These are phyloP conservation scores for Daboia siamensis DNA, from an alignment of 2,113 vertebrate species.

Conservation along the genomic window DNA sequence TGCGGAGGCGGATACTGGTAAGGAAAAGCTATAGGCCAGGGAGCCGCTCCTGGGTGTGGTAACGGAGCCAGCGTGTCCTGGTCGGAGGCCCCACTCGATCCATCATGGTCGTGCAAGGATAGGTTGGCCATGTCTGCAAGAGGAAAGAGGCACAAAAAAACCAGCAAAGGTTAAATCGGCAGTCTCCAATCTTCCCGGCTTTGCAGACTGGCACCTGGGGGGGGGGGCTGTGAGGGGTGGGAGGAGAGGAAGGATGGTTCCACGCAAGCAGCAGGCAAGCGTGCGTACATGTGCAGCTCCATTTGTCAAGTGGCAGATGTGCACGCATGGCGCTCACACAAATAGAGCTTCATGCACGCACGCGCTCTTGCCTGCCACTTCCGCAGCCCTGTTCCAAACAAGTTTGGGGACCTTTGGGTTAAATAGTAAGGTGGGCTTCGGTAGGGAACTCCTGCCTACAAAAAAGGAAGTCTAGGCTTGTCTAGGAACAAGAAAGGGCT, in stretches of 20 bases:
- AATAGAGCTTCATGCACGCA: no score
- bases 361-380: no score
- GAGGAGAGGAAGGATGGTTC: not conserved
- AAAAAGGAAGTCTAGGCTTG: not conserved
- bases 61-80: conserved; percentile 87
- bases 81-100: conserved; percentile 87
- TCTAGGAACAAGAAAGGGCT: not conserved
- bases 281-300: no score
- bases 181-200: not conserved
- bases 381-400: no score
- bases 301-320: no score
- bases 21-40: conserved; percentile 91
- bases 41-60: conserved; percentile 89
- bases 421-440: not conserved
- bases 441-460: no score
- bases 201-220: not conserved
- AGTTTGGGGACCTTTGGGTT: not conserved
- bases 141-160: not conserved
- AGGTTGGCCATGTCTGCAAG: conserved; percentile 84
- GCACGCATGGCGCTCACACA: no score
- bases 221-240: not conserved
- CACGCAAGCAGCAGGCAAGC: not conserved
- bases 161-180: conserved; percentile 2
- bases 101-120: conserved; percentile 84
- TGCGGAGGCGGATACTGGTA: conserved; percentile 88